Evolutionary conservation across 2,888 invertebrate genomes (phyloP), one percentile per base, ranked within the genome.

Genomic region (Oscheius sp.): DNA sequence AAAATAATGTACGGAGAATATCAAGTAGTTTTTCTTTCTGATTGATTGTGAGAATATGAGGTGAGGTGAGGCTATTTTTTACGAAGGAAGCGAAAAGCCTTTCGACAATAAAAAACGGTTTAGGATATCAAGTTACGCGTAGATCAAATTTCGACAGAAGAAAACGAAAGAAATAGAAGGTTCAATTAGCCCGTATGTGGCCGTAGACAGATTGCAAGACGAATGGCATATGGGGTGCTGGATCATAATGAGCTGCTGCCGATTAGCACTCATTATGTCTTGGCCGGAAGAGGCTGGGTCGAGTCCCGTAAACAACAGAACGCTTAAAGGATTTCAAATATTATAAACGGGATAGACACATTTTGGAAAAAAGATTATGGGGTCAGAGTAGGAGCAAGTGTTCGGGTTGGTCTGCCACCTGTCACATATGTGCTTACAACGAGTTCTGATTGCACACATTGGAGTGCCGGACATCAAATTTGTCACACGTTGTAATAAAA

Each of bases 241-340:
- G 64, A 46, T 64, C 64, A 64, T 64, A 64, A 64, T 64, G 64
- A 64, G 64, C 50, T 50, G 50, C 61, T 25, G 64, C 31, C 64
- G 64, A 64, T 64, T 64, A 64, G 64, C 64, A 64, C 48, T 64
- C 64, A 64, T 64, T 64, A 64, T 50, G 64, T 50, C 64, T 64
- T 12, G 15, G 58, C 23, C 58, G 39, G 58, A 58, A 39, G 42
- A 42, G 8, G 23, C 48, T 34, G 45, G 17, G 45, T n/a, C 25
- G 57, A 39, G 45, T 27, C 45, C 27, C 61, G 58, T 45, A 42
- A 45, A 45, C 61, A 42, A 61, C 37, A 10, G n/a, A 4, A 37
- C 33, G 34, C 61, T 39, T 33, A 34, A 45, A 45, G 25, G 61
- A 39, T 61, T 29, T n/a, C 27, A 61, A 61, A 20, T 34, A 34